Percentiles rank a stretch among this genome's conserved stretches.
Evolutionary conservation across 1,140 invertebrate species (phyloP).

Genomic region (Drosophila setifemur): DNA sequence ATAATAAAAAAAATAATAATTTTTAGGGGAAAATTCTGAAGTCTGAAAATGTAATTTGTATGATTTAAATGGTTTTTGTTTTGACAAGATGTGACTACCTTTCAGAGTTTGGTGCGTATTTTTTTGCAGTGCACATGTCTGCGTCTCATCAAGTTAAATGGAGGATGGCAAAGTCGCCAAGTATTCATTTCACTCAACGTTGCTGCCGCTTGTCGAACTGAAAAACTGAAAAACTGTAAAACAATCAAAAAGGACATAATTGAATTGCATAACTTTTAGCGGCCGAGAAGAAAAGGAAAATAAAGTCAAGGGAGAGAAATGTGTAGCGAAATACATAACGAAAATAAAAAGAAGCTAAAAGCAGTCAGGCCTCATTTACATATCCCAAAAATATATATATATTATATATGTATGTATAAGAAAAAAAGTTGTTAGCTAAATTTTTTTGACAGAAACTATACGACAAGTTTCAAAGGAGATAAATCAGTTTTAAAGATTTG

Average conservation of each 20-base stretch:
- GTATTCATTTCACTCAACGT: slow-evolving; percentile 30
- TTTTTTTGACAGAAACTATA: no score
- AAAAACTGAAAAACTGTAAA: slow-evolving; percentile 34
- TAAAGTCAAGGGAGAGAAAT: neutral
- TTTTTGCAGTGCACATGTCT: neutral
- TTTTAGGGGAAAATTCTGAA: no score
- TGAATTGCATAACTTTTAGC: slow-evolving; percentile 56
- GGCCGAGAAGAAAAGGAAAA: no score
- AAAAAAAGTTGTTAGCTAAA: neutral
- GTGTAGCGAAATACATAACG: neutral
- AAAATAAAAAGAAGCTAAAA: neutral
- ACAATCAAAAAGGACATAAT: slow-evolving; percentile 50
- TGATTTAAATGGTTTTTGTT: no score
- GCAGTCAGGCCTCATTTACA: slow-evolving; percentile 20
- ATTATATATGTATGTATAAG: no score
- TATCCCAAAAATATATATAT: neutral
- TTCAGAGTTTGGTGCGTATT: no score
- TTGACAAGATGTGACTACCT: no score
- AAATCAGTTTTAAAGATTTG: no score
- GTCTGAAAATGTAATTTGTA: no score
- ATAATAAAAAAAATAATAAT: no score
- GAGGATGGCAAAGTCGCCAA: neutral
- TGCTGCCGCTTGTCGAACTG: slow-evolving; percentile 4
- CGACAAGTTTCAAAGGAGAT: no score
- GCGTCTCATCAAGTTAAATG: slow-evolving; percentile 32